Evolutionary conservation across 1,140 invertebrate genomes (phyloP).

Genomic region (Leptestheria dahalacensis): DNA sequence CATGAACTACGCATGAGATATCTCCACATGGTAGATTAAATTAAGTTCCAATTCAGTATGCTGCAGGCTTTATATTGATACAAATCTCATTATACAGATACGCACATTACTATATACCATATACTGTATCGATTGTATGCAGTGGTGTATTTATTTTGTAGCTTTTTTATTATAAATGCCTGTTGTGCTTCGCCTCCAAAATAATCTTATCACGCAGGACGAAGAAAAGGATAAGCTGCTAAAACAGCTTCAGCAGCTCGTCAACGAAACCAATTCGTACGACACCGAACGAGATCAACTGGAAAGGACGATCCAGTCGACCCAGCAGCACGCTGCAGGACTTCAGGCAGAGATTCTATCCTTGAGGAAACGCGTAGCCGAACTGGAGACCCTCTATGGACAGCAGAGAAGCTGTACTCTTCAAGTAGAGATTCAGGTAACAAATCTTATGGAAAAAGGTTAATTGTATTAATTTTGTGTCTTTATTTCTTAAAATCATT

Average conservation of each 20-base stretch:
- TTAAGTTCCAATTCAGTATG: no score
- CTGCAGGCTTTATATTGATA: background rate
- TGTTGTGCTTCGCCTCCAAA: background rate
- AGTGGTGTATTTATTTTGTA: background rate
- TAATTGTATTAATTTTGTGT: background rate
- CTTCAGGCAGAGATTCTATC: constrained; percentile 10
- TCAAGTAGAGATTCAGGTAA: constrained; percentile 9
- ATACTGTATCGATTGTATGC: no score
- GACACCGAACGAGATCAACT: constrained; percentile 9
- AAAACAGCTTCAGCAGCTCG: constrained; percentile 12
- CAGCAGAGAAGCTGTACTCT: constrained; percentile 4
- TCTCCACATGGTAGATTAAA: no score
- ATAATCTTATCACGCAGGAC: background rate
- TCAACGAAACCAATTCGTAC: constrained; percentile 3
- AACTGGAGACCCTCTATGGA: constrained; percentile 10
- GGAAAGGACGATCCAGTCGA: constrained; percentile 6
- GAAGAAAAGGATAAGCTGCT: constrained; percentile 11
- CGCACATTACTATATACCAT: no score
- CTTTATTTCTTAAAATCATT: background rate
- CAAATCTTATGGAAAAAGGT: background rate
- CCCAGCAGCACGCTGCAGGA: constrained; percentile 1
- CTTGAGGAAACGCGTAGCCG: constrained; percentile 1
- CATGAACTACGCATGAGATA: no score
- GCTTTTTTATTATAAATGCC: background rate
- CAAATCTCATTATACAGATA: background rate